Evolutionary conservation across 2,113 vertebrate species (phyloP), one percentile per base, ranked within the genome.

Genomic region (Phodopus roborovskii): DNA sequence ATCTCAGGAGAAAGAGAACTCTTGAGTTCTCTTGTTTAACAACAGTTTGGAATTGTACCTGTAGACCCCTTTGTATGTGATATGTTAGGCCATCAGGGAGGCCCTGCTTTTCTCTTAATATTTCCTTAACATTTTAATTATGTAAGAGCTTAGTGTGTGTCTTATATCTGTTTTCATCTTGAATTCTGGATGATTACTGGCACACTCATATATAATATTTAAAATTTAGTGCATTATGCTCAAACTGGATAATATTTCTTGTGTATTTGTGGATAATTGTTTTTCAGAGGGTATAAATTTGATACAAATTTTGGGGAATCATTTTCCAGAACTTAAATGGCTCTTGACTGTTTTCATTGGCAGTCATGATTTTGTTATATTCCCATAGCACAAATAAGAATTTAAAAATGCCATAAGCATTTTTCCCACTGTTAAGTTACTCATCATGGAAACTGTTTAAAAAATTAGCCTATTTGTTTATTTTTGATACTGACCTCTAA

Each of bases 401-500:
- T 33, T 68, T 68, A 88, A 36, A 68, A 28, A 4, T 19, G 75
- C 17, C 12, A 48, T 56, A 71, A 85, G 64, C 17, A n/a, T 17
- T 39, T 70, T 90, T 20, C 2, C 19, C 7, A 56, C 7, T 83
- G 42, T 33, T 81, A 48, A 36, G 60, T 71, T 42, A 60, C 33
- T 74, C 9, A 36, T 13, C 4, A 30, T 24, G 11, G 36, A 73
- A 78, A 68, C 8, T 70, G 3, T 60, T 94, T 60, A 3, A 77
- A 60, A 92, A 82, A 19, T 79, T 82, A 36, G 15, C 71, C 90
- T 86, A 58, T 50, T 92, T 81, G 4, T 71, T 94, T 89, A 94
- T 90, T 95, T 94, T 94, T 53, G 82, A 90, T 33, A 83, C 16
- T 82, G 24, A 79, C 28, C 13, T 26, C 6, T 58, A 79, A 96